Evolutionary conservation across 1,140 invertebrate genomes (phyloP).

Genomic region (Sitophilus oryzae): DNA sequence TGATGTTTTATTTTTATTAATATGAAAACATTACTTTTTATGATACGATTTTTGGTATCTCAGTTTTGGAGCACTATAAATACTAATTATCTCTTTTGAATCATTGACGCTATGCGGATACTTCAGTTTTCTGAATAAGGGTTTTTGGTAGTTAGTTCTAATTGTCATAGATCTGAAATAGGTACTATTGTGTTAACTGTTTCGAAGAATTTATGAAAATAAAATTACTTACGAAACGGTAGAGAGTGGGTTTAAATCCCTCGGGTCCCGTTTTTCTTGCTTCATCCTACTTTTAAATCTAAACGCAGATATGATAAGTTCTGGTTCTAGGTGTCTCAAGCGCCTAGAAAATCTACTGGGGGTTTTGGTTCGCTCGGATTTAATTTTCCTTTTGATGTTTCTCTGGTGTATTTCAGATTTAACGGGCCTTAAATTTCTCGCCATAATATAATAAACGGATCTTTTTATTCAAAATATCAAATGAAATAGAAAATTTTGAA

Average conservation of each 20-base stretch:
- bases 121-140: background rate
- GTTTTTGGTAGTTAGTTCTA: background rate
- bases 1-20: no score
- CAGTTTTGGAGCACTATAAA: background rate
- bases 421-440: background rate
- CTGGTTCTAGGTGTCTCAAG: slow-evolving; percentile 6
- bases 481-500: slow-evolving; percentile 3
- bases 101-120: background rate
- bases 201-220: no score
- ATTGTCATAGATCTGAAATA: background rate
- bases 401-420: slow-evolving; percentile 2
- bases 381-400: background rate
- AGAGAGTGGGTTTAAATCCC: no score
- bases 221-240: no score
- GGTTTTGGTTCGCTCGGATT: background rate
- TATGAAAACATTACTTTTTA: background rate
- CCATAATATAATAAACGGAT: no score
- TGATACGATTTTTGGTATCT: slow-evolving; percentile 8
- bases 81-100: background rate
- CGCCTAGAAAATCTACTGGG: slow-evolving; percentile 7
- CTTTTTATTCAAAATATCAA: background rate
- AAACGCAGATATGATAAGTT: background rate
- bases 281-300: background rate
- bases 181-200: background rate
- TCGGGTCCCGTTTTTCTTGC: background rate